phyloP scores from a whole-genome alignment of 2,888 invertebrate species.

The Caenorhabditis panamensis region DNA sequence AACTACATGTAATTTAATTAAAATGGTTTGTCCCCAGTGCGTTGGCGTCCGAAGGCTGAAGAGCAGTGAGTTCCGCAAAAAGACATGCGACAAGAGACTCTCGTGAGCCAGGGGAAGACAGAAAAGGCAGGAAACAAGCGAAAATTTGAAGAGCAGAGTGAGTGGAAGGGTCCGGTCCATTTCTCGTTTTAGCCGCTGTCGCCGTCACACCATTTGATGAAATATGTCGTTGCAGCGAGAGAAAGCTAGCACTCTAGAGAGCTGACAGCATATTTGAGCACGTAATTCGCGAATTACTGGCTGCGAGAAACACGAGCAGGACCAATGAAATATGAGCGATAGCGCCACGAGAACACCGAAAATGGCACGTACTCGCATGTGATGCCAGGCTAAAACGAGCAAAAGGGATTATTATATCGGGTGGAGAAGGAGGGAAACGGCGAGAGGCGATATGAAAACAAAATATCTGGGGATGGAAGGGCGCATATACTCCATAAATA shows the following conservation, averaged over 20 bases:
- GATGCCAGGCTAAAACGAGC: conserved; percentile 4
- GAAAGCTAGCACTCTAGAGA: background rate
- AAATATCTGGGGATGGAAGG: background rate
- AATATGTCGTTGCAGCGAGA: conserved; percentile 5
- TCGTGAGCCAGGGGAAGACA: background rate
- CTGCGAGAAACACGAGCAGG: background rate
- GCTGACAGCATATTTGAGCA: conserved; percentile 9
- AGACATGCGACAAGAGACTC: conserved; percentile 4
- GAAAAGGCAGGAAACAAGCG: background rate
- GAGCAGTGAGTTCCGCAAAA: background rate
- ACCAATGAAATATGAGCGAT: conserved; percentile 7
- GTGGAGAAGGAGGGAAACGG: background rate
- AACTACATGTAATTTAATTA: conserved; percentile 2
- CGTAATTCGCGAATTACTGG: conserved; percentile 4
- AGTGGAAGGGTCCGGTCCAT: background rate
- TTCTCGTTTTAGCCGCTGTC: too few relatives aligned
- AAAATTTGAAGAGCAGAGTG: background rate
- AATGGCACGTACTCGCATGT: conserved; percentile 12
- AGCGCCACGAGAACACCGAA: conserved; percentile 8
- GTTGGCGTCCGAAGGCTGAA: background rate
- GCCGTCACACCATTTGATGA: conserved; percentile 14
- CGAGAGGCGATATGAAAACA: conserved; percentile 20
- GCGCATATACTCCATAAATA: background rate
- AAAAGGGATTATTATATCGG: conserved; percentile 16
- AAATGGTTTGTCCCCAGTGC: background rate